Base-by-base conservation (phyloP, 1,140 invertebrate genomes). In the Plutomurus gul region DNA sequence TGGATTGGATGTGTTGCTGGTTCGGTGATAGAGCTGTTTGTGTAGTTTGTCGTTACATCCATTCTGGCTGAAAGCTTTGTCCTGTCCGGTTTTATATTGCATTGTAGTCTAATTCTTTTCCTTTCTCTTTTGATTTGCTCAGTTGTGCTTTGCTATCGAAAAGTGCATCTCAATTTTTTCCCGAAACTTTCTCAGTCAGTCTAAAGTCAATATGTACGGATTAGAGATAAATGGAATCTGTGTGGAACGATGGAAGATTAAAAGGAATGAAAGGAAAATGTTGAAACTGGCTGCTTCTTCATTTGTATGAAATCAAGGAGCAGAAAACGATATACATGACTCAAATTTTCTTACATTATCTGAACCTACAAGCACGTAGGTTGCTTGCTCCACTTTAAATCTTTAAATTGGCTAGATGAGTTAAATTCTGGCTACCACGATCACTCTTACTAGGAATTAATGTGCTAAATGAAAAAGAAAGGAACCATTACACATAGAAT, bases 41-140 rank as follows among this genome's bases (percentile, higher is more conserved):
- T 65, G 30, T 65, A 51, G 56, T 36, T 33, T 30, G 33, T 65
- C 30, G 25, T 33, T 65, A 65, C 56, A 43, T n/a, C 2, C 39
- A n/a, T 13, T 60, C 27, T 25, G 36, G 36, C 22, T 65, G 27
- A 65, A 65, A 16, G 27, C 56, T 65, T 65, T 65, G 56, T 65
- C 30, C 56, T 65, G 56, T 65, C 56, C 56, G 56, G 56, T 65
- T 65, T 65, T 65, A 65, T 65, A 65, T 65, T 65, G 27, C 27
- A 65, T 65, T 65, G 56, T 65, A 65, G 30, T 65, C 56, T 65
- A 65, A 65, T 65, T 65, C 56, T 30, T 33, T 65, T 65, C 56
- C 56, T 65, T 65, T 65, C 56, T 65, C 56, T 65, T 65, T 65
- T 65, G 56, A 65, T 65, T 65, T 65, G 30, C 56, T 65, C 56